Evolutionary conservation across 2,113 vertebrate species (phyloP).

Genomic region (Sterna hirundo): DNA sequence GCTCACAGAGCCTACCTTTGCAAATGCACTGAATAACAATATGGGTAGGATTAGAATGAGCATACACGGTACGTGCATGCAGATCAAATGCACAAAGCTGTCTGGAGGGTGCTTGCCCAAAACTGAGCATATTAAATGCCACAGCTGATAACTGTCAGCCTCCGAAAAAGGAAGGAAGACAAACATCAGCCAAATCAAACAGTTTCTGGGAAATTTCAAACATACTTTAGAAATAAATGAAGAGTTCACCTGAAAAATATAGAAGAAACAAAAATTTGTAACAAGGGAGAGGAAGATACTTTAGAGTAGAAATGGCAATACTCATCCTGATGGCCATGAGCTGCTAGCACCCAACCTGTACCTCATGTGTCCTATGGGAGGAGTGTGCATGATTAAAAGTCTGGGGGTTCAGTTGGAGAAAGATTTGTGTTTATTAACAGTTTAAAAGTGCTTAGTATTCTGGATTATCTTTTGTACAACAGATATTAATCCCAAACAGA

Average conservation of each 20-base stretch:
- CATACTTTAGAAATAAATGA: not conserved
- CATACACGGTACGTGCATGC: not conserved
- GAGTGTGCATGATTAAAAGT: not conserved
- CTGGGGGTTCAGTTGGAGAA: not conserved
- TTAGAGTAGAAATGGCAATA: not conserved
- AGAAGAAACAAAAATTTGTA: not conserved
- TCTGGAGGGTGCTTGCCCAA: accelerated
- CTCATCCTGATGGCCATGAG: not conserved
- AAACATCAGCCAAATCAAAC: not conserved
- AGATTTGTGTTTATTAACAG: not conserved
- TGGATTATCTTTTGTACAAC: not conserved
- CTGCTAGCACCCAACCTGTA: no score
- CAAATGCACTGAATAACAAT: not conserved
- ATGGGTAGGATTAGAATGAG: not conserved
- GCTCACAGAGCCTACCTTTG: not conserved
- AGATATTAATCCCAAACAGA: not conserved
- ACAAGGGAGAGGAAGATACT: not conserved
- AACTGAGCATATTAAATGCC: not conserved
- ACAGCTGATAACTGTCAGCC: not conserved
- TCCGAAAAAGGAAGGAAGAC: not conserved
- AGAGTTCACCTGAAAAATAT: not conserved
- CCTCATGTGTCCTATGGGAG: accelerated
- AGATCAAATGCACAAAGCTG: not conserved
- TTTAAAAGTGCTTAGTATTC: not conserved
- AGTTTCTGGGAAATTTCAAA: not conserved